Evolutionary conservation across 1,140 invertebrate genomes (phyloP), one percentile per base, ranked within the genome.

Genomic region (Helicoverpa armigera): DNA sequence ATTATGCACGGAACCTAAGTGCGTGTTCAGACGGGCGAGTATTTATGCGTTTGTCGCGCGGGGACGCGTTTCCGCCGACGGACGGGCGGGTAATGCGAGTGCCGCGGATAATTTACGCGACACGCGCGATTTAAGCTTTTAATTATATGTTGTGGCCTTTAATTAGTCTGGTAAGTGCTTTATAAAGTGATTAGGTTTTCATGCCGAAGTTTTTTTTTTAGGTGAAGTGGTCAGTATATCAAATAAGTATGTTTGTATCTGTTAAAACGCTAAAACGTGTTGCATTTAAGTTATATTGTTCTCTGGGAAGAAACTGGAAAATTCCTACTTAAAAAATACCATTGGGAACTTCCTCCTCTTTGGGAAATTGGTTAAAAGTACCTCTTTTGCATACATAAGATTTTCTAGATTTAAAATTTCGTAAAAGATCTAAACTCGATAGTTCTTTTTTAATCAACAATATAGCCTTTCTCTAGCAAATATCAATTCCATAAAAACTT

Each of bases 11-110:
- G 9, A 51, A 72, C 69, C 50, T 31, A 53, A 72, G 50, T 53
- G 48, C 69, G 69, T 72, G 69, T 72, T 72, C 69, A 72, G 69
- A 72, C 18, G 50, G 13, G 50, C 69, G 23, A 51, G 31, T 31
- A 72, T 72, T 53, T 72, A 72, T 72, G 69, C 69, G 69, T 72
- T 72, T 72, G 69, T 72, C 69, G 69, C 50, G 50, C 69, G 63
- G 43, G 31, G n/a, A 4, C 13, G n/a, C 63, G 50, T 14, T 54
- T 72, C 69, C 67, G 63, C 16, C 13, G 69, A 72, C 69, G 69
- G 69, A 69, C 50, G 43, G 12, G 0, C 69, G 48, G 69, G 50
- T 72, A 72, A 72, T 72, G 67, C 14, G 29, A 12, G 23, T 53
- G 12, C 50, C 50, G 50, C 18, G 50, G 18, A 54, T 72, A 72